Conservation (phyloP, 2,113 vertebrate species). For the Pollimyrus isidori region DNA sequence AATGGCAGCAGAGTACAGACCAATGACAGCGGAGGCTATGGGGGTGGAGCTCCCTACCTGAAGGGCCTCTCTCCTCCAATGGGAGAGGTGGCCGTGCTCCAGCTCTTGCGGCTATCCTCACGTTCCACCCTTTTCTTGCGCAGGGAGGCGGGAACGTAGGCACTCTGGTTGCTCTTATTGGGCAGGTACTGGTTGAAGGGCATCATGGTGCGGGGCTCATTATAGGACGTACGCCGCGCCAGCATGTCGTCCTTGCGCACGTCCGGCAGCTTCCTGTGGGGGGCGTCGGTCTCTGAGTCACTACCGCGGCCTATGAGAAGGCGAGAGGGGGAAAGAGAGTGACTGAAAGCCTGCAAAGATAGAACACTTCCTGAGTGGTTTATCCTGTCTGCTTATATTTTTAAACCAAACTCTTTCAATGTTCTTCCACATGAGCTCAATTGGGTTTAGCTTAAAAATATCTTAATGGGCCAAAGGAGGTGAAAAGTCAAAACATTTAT, state of each 20-base stretch:
- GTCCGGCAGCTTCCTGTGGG: constrained; percentile 81
- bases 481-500: background rate
- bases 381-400: background rate
- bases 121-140: constrained; percentile 73
- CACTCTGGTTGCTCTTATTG: constrained; percentile 82
- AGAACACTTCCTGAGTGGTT: background rate
- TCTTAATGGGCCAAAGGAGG: background rate
- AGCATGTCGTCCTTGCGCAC: constrained; percentile 96
- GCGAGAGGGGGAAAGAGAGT: background rate
- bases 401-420: background rate
- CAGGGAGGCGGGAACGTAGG: constrained; percentile 74
- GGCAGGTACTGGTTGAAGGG: constrained; percentile 98
- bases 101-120: constrained; percentile 82
- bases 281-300: constrained; percentile 77
- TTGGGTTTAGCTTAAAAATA: background rate
- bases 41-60: constrained; percentile 58
- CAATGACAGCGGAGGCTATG: background rate
- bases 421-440: background rate
- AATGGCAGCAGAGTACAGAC: background rate
- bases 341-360: background rate
- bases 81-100: constrained; percentile 61
- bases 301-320: constrained; percentile 73
- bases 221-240: constrained; percentile 74
- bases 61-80: constrained; percentile 68
- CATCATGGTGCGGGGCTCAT: constrained; percentile 76